Conservation (phyloP, 2,888 invertebrate genomes). For the Tinea trinotella region DNA sequence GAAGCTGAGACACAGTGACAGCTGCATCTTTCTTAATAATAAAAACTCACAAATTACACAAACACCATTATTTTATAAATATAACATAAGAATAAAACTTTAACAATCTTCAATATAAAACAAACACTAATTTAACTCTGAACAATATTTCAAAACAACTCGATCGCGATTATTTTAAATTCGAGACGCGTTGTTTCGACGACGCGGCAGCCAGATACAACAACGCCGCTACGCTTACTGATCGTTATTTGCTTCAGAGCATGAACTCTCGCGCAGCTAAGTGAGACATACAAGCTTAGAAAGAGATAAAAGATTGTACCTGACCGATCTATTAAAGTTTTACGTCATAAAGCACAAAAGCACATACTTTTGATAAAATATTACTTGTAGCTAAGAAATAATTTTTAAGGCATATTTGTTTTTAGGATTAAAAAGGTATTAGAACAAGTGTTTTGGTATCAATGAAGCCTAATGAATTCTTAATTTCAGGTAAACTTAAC, state of each 20-base stretch:
- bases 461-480: not conserved
- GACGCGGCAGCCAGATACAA: conserved; percentile 52
- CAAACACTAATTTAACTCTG: conserved; percentile 40
- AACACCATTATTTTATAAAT: conserved; percentile 20
- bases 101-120: conserved; percentile 24
- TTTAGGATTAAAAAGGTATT: not conserved
- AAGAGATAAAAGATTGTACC: conserved; percentile 50
- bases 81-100: not conserved
- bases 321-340: conserved; percentile 53
- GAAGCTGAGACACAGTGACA: conserved; percentile 28
- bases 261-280: conserved; percentile 43
- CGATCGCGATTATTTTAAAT: conserved; percentile 56
- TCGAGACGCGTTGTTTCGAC: conserved; percentile 38
- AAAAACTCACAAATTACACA: conserved; percentile 30
- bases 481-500: not conserved
- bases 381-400: not conserved
- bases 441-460: not conserved
- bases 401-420: too few relatives aligned
- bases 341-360: conserved; percentile 41
- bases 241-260: conserved; percentile 55
- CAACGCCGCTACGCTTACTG: conserved; percentile 63
- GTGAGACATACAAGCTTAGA: conserved; percentile 35
- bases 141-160: conserved; percentile 38
- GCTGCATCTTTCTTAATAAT: conserved; percentile 40
- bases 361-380: conserved; percentile 26